phyloP scores from a whole-genome alignment of 1,140 invertebrate genomes.

The Phortica variegata region DNA sequence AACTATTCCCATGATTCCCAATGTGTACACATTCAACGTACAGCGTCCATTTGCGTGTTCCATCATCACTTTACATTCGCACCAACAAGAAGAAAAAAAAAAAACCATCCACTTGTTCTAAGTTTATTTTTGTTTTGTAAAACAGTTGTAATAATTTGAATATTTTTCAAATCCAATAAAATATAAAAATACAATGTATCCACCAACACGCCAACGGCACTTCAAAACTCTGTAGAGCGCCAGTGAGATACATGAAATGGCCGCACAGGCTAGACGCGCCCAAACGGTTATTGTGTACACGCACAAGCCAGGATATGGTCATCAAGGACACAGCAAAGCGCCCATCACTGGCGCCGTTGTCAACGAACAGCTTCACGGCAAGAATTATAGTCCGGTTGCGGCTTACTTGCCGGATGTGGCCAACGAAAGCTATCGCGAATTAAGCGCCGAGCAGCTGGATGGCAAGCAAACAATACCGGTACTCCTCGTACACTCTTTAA shows the following conservation, averaged over 20 bases:
- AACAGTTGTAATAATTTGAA: too few species aligned
- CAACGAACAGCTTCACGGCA: slow-evolving; percentile 37
- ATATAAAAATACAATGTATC: slow-evolving; percentile 5
- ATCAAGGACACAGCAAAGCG: slow-evolving; percentile 33
- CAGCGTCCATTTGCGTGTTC: too few species aligned
- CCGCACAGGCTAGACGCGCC: slow-evolving; percentile 41
- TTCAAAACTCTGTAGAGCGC: slow-evolving; percentile 23
- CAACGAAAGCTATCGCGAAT: slow-evolving; percentile 43
- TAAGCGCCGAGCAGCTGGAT: slow-evolving; percentile 32
- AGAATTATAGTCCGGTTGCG: slow-evolving; percentile 48
- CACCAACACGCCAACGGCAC: slow-evolving; percentile 6
- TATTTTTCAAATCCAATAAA: neutral
- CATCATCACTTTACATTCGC: too few species aligned
- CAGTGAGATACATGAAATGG: slow-evolving; percentile 53
- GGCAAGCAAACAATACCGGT: slow-evolving; percentile 49
- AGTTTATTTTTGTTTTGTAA: too few species aligned
- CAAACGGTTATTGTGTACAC: slow-evolving; percentile 51
- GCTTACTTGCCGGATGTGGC: slow-evolving; percentile 31
- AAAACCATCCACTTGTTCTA: too few species aligned
- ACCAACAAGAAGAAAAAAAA: too few species aligned
- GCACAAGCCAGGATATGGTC: slow-evolving; percentile 15
- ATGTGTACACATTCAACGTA: too few species aligned
- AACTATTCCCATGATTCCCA: too few species aligned
- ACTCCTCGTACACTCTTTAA: slow-evolving; percentile 28
- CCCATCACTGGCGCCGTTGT: slow-evolving; percentile 5